phyloP scores from a whole-genome alignment of 2,113 vertebrate species.

The Furnarius figulus region DNA sequence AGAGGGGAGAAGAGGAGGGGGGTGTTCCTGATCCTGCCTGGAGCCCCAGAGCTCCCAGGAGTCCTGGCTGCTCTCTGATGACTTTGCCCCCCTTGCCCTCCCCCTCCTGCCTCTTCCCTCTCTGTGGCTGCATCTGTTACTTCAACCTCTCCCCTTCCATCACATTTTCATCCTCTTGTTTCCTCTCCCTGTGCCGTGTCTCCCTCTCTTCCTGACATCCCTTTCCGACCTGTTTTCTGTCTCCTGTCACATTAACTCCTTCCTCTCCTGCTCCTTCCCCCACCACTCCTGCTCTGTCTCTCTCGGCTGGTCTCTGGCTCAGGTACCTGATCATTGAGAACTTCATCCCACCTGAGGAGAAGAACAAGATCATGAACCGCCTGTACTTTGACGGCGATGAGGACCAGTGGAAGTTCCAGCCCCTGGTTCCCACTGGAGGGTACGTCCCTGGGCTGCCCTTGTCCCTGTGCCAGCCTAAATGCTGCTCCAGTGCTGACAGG shows the following conservation, averaged over 20 bases:
- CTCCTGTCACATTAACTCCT: background rate
- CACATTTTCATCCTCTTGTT: background rate
- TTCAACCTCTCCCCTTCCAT: background rate
- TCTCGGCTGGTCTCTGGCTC: background rate
- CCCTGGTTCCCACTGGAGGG: conserved; percentile 84
- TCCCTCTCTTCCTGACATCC: background rate
- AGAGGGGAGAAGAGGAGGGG: background rate
- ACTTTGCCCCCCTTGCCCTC: background rate
- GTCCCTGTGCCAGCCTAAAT: background rate
- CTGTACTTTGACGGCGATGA: conserved; percentile 91
- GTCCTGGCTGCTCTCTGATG: background rate
- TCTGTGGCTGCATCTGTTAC: background rate
- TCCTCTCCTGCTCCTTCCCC: background rate
- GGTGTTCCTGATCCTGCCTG: background rate
- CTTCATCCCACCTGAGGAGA: conserved; percentile 94
- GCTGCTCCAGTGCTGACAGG: background rate
- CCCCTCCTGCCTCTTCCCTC: background rate
- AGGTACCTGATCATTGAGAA: conserved; percentile 97
- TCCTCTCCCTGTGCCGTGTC: background rate
- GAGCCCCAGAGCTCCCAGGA: background rate
- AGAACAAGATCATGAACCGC: conserved; percentile 95
- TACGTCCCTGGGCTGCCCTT: background rate
- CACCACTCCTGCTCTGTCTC: fast-evolving
- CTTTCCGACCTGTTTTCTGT: background rate
- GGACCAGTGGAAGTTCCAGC: conserved; percentile 93